Base-by-base conservation (phyloP, 2,888 invertebrate species). In the Caenorhabditis doughertyi region DNA sequence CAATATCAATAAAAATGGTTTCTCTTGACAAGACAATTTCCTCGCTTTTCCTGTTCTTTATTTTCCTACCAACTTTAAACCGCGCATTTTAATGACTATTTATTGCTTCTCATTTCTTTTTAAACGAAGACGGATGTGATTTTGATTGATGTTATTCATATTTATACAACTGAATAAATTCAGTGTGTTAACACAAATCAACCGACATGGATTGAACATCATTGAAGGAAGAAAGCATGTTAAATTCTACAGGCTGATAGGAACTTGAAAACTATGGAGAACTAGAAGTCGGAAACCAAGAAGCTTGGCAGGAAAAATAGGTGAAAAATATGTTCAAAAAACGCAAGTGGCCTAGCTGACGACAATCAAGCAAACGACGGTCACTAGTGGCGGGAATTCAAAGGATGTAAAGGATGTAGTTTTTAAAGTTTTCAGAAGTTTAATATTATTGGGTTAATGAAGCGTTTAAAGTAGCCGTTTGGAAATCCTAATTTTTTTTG, bases 121-220 rank as follows among this genome's bases (percentile, higher is more conserved):
- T 27, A 35, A 42, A 56, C 70, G 67, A 76, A 76, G 68, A 77
- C 77, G 77, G 77, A 77, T 77, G 68, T 77, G 77, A 68, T 68
- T 77, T 64, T 77, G 64, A 73, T 64, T 64, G 68, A 77, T 77
- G 58, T 68, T 67, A 18, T 27, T 67, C 25, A 60, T 60, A 32
- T 32, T 35, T 60, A 47, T 49, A 16, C 51, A 27, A 42, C 68
- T 77, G 77, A 77, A 77, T 77, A 68, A 77, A 77, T 53, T 77
- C 77, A 77, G 77, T 67, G 51, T 68, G 77, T 77, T 77, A 58
- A 47, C 42, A 42, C n/a, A n/a, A n/a, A n/a, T n/a, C n/a, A n/a
- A n/a, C n/a, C n/a, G n/a, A n/a, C n/a, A n/a, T n/a, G n/a, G n/a
- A n/a, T n/a, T n/a, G n/a, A n/a, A n/a, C n/a, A n/a, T n/a, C n/a